Evolutionary conservation across 2,888 invertebrate genomes (phyloP), one percentile per base, ranked within the genome.

Genomic region (Ophion ellenae): DNA sequence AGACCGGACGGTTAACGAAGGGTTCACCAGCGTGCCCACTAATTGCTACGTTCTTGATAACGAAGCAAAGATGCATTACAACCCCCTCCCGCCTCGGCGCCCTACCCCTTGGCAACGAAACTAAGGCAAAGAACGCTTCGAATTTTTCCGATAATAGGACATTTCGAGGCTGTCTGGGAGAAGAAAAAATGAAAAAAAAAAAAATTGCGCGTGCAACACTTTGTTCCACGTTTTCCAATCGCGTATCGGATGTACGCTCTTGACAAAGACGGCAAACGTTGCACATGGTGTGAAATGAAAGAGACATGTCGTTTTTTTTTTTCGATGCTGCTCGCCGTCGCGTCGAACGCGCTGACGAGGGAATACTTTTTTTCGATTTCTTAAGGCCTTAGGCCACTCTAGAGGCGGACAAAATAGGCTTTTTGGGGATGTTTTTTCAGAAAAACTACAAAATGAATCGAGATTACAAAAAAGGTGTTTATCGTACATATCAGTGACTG

Each of bases 1-100:
- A 81, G 81, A 47, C 40, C 70, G 83, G 83, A 75, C 66, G 86
- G 83, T 81, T 86, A 86, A 86, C 86, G 84, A 86, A 86, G 86
- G 86, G 83, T 79, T 81, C 75, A 83, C 83, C 83, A 70, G 77
- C 86, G 81, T 81, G 45, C 78, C 86, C 86, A 84, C 83, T 86
- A 86, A 86, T 86, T 86, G 83, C 86, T 81, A 86, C 86, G 86
- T 84, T 86, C 78, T 77, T 81, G 86, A 86, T 86, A 86, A 86
- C 86, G 83, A 86, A 84, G 70, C 63, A 53, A 69, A 61, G 81
- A 70, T 79, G 77, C 40, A 78, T 67, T 78, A 59, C 77, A 28
- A 17, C 17, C 53, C 66, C 14, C 77, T 59, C 70, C 47, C 59
- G 70, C 61, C 53, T 75, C 61, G 75, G 63, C 63, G 75, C 47